Base-by-base conservation (phyloP, 1,140 invertebrate species). In the Nylanderia fulva region DNA sequence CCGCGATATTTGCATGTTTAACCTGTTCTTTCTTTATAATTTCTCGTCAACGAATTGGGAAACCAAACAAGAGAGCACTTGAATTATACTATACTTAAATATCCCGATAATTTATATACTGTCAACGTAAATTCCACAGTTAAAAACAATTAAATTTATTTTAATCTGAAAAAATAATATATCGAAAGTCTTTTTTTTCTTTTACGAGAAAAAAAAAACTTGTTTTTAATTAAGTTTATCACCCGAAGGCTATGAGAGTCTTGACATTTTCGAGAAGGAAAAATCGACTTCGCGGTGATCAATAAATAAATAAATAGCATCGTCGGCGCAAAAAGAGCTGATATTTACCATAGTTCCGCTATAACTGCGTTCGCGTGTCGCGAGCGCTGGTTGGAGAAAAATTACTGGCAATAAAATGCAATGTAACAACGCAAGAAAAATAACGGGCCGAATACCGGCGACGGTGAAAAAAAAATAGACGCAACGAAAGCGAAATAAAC, bases 401-500 rank as follows among this genome's bases (percentile, higher is more conserved):
- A 82, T 36, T 29, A 27, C 52, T 56, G 36, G 36, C 64, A 82
- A 82, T 72, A 71, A 71, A 72, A 71, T 45, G 64, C 64, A 39
- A 80, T 52, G 66, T 82, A 82, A 82, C 66, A 45, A 82, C 52
- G 77, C 36, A 72, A 72, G 77, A 82, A 82, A 82, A 82, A 82
- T 82, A 82, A 82, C 77, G 77, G 66, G 52, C 58, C 45, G 76
- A 75, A 24, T 24, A n/a, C 27, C 75, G 75, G 42, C 13, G n/a
- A 77, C 76, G 63, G 5, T 3, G n/a, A 48, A 56, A 24, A 63
- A 69, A 58, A 72, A 71, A 72, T 60, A 66, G 52, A 52, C 39
- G 56, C 66, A 45, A 71, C 45, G 66, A 82, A 58, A 85, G 84
- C 76, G 84, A 79, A 82, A 79, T 79, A 85, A 85, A 82, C 66